A percentile compares a stretch with the other conserved stretches of the same genome.
These are phyloP conservation scores for Corbicula japonica DNA, from an alignment of 2,888 invertebrate genomes.

Conservation along the genomic window DNA sequence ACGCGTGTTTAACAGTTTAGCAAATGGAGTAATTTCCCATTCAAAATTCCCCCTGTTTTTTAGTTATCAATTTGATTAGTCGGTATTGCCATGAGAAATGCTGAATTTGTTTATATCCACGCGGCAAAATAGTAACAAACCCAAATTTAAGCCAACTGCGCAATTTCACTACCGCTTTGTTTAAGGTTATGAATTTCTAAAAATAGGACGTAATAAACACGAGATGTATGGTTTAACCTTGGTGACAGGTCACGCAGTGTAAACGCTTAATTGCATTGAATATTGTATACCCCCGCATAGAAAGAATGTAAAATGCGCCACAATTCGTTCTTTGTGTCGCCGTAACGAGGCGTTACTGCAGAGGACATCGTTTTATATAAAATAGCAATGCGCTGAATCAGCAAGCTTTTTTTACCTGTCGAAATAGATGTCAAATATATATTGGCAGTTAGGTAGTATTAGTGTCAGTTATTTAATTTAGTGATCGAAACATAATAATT, in stretches of 20 bases:
- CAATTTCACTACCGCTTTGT: constrained; percentile 48
- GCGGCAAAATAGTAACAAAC: constrained; percentile 41
- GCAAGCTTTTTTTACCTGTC: constrained; percentile 27
- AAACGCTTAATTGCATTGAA: too few relatives aligned
- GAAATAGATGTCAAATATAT: neutral
- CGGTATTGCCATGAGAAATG: constrained; percentile 11
- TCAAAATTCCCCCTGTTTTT: constrained; percentile 6
- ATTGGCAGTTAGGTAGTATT: neutral
- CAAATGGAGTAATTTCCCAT: constrained; percentile 18
- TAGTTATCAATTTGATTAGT: constrained; percentile 11
- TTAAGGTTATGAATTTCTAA: constrained; percentile 36
- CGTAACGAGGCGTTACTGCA: constrained; percentile 7
- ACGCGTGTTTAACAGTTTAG: constrained; percentile 12
- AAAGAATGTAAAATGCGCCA: constrained; percentile 18
- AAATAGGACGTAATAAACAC: constrained; percentile 45
- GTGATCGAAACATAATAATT: neutral
- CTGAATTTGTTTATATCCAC: constrained; percentile 25
- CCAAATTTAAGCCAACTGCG: constrained; percentile 40
- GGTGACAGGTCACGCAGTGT: constrained; percentile 41
- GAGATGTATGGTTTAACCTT: constrained; percentile 39
- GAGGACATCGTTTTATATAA: constrained; percentile 32
- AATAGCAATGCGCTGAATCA: constrained; percentile 33
- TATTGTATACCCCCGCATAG: constrained; percentile 3
- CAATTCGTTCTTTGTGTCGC: constrained; percentile 21
- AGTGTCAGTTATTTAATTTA: neutral